These are phyloP conservation scores for Sphaerophoria taeniata DNA, from an alignment of 2,888 invertebrate species.

Conservation along the genomic window DNA sequence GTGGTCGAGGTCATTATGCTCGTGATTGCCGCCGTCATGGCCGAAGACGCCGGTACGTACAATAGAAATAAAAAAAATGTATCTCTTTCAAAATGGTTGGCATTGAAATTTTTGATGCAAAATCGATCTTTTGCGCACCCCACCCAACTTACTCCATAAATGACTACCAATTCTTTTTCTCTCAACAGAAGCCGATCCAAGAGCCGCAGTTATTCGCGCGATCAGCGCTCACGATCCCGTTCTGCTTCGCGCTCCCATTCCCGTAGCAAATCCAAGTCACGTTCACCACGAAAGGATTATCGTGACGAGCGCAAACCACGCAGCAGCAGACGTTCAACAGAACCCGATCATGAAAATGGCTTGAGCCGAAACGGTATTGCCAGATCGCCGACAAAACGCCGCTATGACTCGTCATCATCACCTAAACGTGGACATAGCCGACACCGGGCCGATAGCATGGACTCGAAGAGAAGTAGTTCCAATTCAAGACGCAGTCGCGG, in stretches of 20 bases:
- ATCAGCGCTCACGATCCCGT: constrained; percentile 81
- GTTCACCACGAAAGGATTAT: constrained; percentile 83
- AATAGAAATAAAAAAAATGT: neutral
- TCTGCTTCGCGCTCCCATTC: constrained; percentile 84
- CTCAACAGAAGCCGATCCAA: constrained; percentile 82
- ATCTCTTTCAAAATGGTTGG: neutral
- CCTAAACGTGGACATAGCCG: constrained; percentile 50
- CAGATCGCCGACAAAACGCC: constrained; percentile 43
- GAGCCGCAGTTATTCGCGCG: constrained; percentile 87
- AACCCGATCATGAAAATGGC: constrained; percentile 52
- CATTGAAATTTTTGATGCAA: too few species aligned
- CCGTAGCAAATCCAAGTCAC: constrained; percentile 74
- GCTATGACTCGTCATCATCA: constrained; percentile 53
- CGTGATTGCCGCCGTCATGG: constrained; percentile 92
- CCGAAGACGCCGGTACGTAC: constrained; percentile 84
- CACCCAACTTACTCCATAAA: neutral
- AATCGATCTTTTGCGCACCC: too few species aligned
- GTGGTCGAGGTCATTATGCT: constrained; percentile 96
- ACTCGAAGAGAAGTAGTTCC: constrained; percentile 60
- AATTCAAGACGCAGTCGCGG: constrained; percentile 45
- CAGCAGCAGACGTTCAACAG: constrained; percentile 32
- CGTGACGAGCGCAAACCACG: constrained; percentile 42
- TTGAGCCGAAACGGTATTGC: constrained; percentile 46
- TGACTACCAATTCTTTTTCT: constrained; percentile 1
- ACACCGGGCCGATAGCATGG: constrained; percentile 52